Base-by-base conservation (phyloP, 1,140 invertebrate genomes). In the Chironomus tepperi region DNA sequence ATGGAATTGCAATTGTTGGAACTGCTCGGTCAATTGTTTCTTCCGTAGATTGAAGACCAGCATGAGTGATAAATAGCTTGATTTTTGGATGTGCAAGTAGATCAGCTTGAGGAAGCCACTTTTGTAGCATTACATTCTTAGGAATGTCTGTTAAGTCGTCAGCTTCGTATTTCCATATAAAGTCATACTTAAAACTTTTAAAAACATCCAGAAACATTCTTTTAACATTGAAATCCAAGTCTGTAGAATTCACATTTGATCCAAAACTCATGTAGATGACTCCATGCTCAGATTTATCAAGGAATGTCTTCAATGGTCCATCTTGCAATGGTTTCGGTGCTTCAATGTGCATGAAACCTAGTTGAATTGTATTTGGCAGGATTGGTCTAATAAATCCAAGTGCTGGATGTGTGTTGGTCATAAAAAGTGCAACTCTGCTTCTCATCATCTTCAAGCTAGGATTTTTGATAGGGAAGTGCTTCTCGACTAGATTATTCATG, bases 251-350 rank as follows among this genome's bases (percentile, higher is more conserved):
- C 76, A 87, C 81, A 79, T 86, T 86, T 57, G 86, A 87, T 16
- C 88, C 88, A 74, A 89, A 79, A 75, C 84, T 87, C 77, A 89
- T 87, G 76, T 87, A 87, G 77, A 89, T 86, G n/a, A 84, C 84
- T 0, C 87, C 87, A 57, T 88, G 77, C 5, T 78, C 80, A 73
- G 87, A 82, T 34, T 81, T 81, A 73, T 87, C 84, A n/a, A 88
- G 76, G 75, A 87, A 87, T 57, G 83, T 79, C 78, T 87, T 79
- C 1, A 86, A 79, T 73, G 85, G 79, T 24, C 72, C 72, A 0
- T 84, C 80, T 8, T 18, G 7, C 64, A 87, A 76, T 7, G 83
- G 77, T 75, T 79, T 78, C 0, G 78, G 74, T 19, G 65, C 76
- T 67, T 83, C 79, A 24, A 81, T 81, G 74, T 89, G 88, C 76